phyloP scores from a whole-genome alignment of 2,113 vertebrate genomes.

The Aythya baeri region DNA sequence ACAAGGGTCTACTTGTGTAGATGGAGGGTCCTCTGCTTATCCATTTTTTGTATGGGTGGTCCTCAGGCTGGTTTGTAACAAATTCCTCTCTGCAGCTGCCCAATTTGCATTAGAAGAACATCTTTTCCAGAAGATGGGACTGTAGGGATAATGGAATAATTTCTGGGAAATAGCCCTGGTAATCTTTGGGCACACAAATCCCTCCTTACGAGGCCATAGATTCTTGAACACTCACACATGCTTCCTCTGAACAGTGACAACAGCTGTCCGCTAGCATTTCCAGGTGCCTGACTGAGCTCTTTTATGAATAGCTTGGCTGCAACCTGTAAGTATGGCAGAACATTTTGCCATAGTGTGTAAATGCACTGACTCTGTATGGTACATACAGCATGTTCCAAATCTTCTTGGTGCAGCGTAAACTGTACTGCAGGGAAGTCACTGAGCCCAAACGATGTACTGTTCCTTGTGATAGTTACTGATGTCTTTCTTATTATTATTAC shows the following conservation, averaged over 20 bases:
- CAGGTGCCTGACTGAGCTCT: background rate
- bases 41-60: background rate
- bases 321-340: background rate
- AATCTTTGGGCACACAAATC: background rate
- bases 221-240: background rate
- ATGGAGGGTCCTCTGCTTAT: background rate
- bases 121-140: background rate
- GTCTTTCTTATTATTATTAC: background rate
- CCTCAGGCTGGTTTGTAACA: background rate
- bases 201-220: background rate
- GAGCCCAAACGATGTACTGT: background rate
- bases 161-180: background rate
- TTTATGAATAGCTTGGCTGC: background rate
- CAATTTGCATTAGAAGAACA: background rate
- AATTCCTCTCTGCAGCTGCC: background rate
- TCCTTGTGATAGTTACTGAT: fast-evolving
- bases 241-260: background rate
- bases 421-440: background rate
- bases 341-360: background rate
- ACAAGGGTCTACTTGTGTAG: background rate
- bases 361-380: fast-evolving
- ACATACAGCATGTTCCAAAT: background rate
- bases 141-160: background rate
- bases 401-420: background rate
- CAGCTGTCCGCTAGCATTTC: background rate